These are phyloP conservation scores for Drosophila kambysellisi DNA, from an alignment of 2,888 invertebrate species.

Conservation along the genomic window DNA sequence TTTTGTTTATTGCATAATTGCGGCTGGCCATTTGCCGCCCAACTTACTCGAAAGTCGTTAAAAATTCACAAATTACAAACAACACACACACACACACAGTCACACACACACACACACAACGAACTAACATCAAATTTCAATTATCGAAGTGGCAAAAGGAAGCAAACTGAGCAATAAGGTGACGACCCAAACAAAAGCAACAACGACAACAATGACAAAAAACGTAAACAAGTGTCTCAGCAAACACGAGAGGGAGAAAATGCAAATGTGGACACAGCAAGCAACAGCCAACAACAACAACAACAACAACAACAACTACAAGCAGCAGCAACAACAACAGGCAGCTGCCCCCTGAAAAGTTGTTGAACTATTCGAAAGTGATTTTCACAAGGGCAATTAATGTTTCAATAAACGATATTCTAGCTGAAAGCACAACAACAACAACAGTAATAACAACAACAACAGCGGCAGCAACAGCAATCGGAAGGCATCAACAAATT, in stretches of 20 bases:
- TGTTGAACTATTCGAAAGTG: conserved; percentile 74
- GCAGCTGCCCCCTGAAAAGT: conserved; percentile 46
- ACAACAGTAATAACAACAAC: conserved; percentile 30
- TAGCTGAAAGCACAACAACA: conserved; percentile 38
- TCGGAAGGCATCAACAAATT: conserved; percentile 56
- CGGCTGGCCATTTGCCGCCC: background rate
- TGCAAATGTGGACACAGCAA: conserved; percentile 42
- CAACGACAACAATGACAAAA: conserved; percentile 21
- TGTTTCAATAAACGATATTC: conserved; percentile 83
- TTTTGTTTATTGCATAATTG: background rate
- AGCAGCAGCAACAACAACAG: conserved; percentile 15
- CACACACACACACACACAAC: conserved; percentile 15
- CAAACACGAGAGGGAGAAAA: conserved; percentile 49
- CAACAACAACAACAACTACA: conserved; percentile 20
- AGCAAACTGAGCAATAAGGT: conserved; percentile 48
- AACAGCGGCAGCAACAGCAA: conserved; percentile 23
- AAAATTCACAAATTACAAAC: conserved; percentile 33
- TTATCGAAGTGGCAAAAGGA: conserved; percentile 73
- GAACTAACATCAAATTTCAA: conserved; percentile 81
- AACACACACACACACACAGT: conserved; percentile 7
- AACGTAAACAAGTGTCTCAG: conserved; percentile 62
- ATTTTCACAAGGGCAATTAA: conserved; percentile 81
- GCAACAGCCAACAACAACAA: conserved; percentile 23
- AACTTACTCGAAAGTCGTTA: conserved; percentile 12
- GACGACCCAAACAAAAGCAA: conserved; percentile 57